Evolutionary conservation across 37 sponge, comb jelly and placozoan genomes (phyloP), one percentile per base, ranked within the genome.

Genomic region (Haliclona indistincta): DNA sequence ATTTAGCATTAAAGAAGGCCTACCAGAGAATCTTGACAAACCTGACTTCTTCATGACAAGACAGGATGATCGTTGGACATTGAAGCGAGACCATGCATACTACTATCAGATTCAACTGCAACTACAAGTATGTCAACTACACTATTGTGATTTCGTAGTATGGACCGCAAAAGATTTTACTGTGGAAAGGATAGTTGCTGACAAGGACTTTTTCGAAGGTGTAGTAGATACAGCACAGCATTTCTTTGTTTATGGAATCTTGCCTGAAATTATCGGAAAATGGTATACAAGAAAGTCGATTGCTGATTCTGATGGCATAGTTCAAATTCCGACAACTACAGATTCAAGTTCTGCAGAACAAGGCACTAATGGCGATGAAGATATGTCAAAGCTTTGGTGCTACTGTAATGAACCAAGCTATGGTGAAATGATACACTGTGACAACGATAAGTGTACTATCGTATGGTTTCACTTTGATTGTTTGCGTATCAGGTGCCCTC

Each of bases 41-140:
- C 11, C 13, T 28, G n/a, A n/a, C n/a, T 74, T 74, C 58, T 74
- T 60, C 26, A 74, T 74, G 75, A 42, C 23, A n/a, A 58, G 66
- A 49, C 51, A 30, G 33, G 63, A 71, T 71, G 60, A 66, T 47
- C 66, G 38, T 22, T 51, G 74, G 65, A 30, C 43, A 23, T 65
- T 86, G 51, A 68, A 86, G 38, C 47, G 37, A 25, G 44, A 43
- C 52, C 80, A 86, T 64, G 17, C 74, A 20, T 86, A 86, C 56
- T 86, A 86, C 55, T 79, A 79, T 51, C 86, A 86, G 64, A 77
- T 84, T 30, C 83, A 82, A 56, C 38, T 67, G 23, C 83, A 74
- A 64, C 43, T 82, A 7, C 6, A 71, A 26, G 36, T 56, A 61
- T 71, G 72, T 61, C 44, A 64, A 34, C 64, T 64, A 30, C 32